Evolutionary conservation across 92 coral and sea anemone genomes (phyloP), one percentile per base, ranked within the genome.

Genomic region (Phenganax stokvisi): DNA sequence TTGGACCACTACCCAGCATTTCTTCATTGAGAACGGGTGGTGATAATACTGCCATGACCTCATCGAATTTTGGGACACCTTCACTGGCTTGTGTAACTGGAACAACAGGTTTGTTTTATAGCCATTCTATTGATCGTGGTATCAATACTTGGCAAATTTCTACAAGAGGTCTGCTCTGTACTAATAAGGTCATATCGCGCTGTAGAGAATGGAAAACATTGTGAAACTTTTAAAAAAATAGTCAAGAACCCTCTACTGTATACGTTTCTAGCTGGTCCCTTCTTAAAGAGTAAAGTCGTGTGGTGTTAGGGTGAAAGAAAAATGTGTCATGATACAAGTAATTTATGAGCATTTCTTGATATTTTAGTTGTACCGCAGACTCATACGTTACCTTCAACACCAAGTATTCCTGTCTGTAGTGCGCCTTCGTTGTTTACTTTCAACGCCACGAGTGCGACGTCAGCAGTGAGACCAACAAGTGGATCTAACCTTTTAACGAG

Each of bases 1-100:
- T 17, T 10, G 80, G 80, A 16, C 47, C 80, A n/a, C 56, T 75
- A 56, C 80, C 80, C 10, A 57, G 80, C 31, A 53, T 75, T 30
- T 55, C 80, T 7, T 51, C 80, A 10, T n/a, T 75, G 37, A 75
- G 66, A n/a, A 75, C 80, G 25, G 56, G 66, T 75, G 10, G 73
- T 10, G 47, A 68, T 68, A 37, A 53, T 37, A 10, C 10, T 68
- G 54, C 73, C 3, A 53, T 51, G 31, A 37, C 67, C 27, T 17
- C 25, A 12, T 28, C 70, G 70, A 20, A 64, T 59, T 59, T 59
- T 59, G 65, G 65, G 20, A 12, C 12, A 59, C 65, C 67, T 37
- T 37, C 47, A 37, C 47, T 37, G 13, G 13, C 27, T 13, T 15
- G 6, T 17, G 13, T 61, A 8, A 12, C 67, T n/a, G 67, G 67